Conservation (phyloP, 2,113 vertebrate species). For the Entomyzon cyanotis region DNA sequence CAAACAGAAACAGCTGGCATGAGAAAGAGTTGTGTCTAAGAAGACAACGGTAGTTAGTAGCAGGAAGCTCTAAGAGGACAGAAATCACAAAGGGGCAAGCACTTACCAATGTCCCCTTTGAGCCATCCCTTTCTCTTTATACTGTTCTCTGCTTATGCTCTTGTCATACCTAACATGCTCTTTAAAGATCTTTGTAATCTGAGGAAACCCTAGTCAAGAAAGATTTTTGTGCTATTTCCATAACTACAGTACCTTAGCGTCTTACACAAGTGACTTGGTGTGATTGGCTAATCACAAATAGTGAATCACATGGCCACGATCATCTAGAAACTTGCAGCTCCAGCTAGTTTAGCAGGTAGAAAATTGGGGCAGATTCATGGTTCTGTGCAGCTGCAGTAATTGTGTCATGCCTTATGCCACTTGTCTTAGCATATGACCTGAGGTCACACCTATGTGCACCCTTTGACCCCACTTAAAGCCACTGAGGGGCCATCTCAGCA, state of each 20-base stretch:
- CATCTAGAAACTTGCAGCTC: background rate
- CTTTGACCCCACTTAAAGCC: slow-evolving; percentile 8
- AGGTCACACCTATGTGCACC: background rate
- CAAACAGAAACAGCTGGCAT: background rate
- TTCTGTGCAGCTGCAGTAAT: background rate
- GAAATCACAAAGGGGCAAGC: background rate
- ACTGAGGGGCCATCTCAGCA: background rate
- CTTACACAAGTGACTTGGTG: background rate
- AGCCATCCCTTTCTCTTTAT: background rate
- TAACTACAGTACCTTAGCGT: background rate
- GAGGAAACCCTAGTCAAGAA: background rate
- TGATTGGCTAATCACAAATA: background rate
- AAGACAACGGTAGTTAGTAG: background rate
- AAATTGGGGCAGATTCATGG: background rate
- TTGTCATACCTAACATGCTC: background rate
- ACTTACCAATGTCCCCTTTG: background rate
- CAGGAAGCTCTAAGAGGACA: background rate
- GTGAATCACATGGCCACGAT: background rate
- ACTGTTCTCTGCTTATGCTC: background rate
- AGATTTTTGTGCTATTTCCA: background rate
- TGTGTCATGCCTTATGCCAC: background rate
- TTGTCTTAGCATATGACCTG: background rate
- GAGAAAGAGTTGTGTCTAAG: background rate
- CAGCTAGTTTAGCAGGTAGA: background rate
- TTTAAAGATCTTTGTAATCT: background rate